phyloP scores from a whole-genome alignment of 2,888 invertebrate species.

The Agonopterix alstromeriana region DNA sequence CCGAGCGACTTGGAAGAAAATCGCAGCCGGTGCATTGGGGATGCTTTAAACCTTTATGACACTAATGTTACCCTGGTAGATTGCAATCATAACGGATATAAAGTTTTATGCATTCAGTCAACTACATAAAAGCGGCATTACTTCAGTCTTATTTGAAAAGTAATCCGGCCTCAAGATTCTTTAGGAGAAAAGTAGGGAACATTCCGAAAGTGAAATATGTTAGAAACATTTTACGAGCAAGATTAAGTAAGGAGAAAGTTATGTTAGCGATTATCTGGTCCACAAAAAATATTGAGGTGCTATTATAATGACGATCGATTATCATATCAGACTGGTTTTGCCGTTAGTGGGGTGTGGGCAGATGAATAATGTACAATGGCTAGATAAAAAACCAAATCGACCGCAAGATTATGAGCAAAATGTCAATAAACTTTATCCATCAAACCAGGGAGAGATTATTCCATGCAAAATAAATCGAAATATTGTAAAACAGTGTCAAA shows the following conservation, averaged over 20 bases:
- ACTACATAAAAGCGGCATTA: too few species aligned
- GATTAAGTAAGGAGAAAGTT: constrained; percentile 40
- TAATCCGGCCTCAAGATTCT: too few species aligned
- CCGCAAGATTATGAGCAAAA: background rate
- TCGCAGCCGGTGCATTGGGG: constrained; percentile 27
- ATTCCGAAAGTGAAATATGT: too few species aligned
- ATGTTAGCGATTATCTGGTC: constrained; percentile 24
- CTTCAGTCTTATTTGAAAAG: too few species aligned
- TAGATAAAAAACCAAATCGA: constrained; percentile 6
- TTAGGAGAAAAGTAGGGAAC: too few species aligned
- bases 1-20: constrained; percentile 49
- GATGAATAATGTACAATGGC: constrained; percentile 15
- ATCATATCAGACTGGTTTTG: constrained; percentile 36
- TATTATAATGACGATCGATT: constrained; percentile 27
- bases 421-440: constrained; percentile 2
- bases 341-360: constrained; percentile 26
- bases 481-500: too few species aligned
- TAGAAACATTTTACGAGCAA: constrained; percentile 13
- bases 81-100: background rate
- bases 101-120: too few species aligned
- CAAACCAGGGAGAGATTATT: background rate
- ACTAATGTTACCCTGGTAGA: background rate
- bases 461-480: too few species aligned
- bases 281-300: constrained; percentile 17
- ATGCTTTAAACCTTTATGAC: constrained; percentile 7